These are phyloP conservation scores for Clarias batrachus DNA, from an alignment of 2,113 vertebrate genomes.

Conservation along the genomic window DNA sequence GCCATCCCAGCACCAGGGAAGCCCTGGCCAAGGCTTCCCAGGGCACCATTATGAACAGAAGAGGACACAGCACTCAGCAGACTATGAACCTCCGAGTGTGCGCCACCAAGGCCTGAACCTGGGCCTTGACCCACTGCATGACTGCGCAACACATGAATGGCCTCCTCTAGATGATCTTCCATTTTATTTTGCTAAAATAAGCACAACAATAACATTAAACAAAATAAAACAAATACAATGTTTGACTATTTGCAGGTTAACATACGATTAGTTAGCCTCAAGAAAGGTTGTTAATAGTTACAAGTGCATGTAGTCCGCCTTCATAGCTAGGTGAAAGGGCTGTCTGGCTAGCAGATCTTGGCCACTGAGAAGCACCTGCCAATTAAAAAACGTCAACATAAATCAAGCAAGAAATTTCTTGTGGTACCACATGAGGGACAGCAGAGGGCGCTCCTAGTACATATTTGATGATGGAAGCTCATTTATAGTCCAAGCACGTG, in stretches of 20 bases:
- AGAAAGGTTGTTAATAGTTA: constrained; percentile 62
- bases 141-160: constrained; percentile 92
- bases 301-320: constrained; percentile 87
- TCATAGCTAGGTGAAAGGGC: constrained; percentile 91
- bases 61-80: constrained; percentile 74
- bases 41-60: constrained; percentile 75
- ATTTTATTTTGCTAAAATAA: constrained; percentile 86
- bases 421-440: constrained; percentile 50
- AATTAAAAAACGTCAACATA: constrained; percentile 43
- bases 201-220: not conserved
- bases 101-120: constrained; percentile 55
- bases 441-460: constrained; percentile 66
- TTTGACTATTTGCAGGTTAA: not conserved
- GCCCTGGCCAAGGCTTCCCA: constrained; percentile 79
- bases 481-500: constrained; percentile 19
- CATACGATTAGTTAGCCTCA: not conserved
- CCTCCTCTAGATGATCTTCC: constrained; percentile 96
- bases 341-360: constrained; percentile 80
- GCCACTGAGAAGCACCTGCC: constrained; percentile 91
- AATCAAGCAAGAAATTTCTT: not conserved
- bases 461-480: not conserved
- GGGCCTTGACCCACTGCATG: constrained; percentile 88
- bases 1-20: constrained; percentile 81
- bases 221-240: not conserved
- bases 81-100: constrained; percentile 74